These are phyloP conservation scores for Erpornis zantholeuca DNA, from an alignment of 2,113 vertebrate genomes.

Conservation along the genomic window DNA sequence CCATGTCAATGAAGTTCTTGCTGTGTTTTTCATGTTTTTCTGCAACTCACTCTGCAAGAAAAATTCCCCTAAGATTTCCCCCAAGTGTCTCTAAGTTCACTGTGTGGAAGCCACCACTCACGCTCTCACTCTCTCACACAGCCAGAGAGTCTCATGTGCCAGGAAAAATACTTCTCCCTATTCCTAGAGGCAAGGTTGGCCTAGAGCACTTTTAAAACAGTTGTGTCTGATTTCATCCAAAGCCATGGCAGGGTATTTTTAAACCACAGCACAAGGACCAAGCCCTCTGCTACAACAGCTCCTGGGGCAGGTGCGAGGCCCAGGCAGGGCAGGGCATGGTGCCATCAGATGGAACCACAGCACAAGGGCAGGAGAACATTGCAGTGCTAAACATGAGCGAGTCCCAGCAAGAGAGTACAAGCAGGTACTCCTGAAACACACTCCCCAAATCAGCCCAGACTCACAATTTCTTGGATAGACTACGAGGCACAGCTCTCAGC, in stretches of 20 bases:
- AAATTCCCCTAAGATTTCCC: background rate
- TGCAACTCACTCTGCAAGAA: background rate
- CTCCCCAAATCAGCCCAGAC: background rate
- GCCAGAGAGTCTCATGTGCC: background rate
- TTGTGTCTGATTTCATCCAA: background rate
- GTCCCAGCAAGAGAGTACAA: background rate
- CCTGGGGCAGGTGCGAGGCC: rapidly evolving
- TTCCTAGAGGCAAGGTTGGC: background rate
- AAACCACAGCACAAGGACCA: rapidly evolving
- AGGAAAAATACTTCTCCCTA: background rate
- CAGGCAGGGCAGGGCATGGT: rapidly evolving
- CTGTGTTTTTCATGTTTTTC: background rate
- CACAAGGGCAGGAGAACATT: rapidly evolving
- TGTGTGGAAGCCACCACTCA: background rate
- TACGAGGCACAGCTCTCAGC: background rate
- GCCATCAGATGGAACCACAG: rapidly evolving
- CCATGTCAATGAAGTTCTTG: rapidly evolving
- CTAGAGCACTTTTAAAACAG: background rate
- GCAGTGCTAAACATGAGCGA: rapidly evolving
- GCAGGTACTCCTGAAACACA: background rate
- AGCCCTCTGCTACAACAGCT: background rate
- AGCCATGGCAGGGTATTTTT: background rate
- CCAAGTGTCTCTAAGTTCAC: background rate
- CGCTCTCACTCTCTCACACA: background rate
- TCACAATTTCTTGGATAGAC: background rate